phyloP scores from a whole-genome alignment of 2,113 vertebrate species.

The Ciconia maguari region DNA sequence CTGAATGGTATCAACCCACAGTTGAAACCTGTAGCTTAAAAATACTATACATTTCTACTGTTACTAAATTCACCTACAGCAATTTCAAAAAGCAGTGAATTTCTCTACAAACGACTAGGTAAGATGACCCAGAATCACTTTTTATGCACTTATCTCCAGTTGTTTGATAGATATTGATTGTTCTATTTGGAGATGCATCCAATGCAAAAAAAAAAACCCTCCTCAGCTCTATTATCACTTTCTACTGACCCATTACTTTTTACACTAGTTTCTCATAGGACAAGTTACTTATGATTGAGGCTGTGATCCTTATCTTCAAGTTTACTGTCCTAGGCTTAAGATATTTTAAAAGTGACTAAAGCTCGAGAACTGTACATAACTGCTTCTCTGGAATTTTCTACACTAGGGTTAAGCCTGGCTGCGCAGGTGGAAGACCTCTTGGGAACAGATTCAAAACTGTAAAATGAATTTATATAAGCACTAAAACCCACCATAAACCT shows the following conservation, averaged over 20 bases:
- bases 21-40: neutral
- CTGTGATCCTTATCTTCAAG: neutral
- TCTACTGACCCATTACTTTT: neutral
- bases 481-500: neutral
- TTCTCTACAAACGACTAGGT: neutral
- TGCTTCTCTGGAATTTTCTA: neutral
- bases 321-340: neutral
- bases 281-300: neutral
- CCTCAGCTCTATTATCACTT: neutral
- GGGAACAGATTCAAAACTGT: neutral
- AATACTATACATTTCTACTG: neutral
- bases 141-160: neutral
- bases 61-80: neutral
- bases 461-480: neutral
- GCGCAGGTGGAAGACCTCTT: neutral
- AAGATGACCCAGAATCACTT: neutral
- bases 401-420: neutral
- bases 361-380: neutral
- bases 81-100: neutral
- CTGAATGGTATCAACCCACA: neutral
- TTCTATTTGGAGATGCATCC: neutral
- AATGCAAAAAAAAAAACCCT: neutral
- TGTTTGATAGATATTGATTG: neutral
- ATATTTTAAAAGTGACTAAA: neutral
- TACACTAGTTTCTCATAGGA: neutral